Evolutionary conservation across 2,113 vertebrate species (phyloP).

Genomic region (Condylura cristata): DNA sequence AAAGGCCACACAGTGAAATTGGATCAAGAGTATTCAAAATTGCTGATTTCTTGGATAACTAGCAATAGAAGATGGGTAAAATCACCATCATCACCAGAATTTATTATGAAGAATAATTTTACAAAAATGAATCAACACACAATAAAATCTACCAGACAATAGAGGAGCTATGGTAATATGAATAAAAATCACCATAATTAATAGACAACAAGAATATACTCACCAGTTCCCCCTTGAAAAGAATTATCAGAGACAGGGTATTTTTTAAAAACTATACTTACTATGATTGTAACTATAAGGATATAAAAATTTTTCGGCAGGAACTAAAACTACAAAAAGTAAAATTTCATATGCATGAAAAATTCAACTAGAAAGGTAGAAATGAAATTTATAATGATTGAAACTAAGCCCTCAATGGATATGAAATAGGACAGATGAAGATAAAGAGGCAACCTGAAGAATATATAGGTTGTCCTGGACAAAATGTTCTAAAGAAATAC

Average conservation of each 20-base stretch:
- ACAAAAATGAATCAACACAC: not conserved
- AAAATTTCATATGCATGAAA: not conserved
- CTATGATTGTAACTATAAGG: not conserved
- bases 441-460: not conserved
- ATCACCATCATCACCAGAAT: not conserved
- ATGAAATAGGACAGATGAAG: not conserved
- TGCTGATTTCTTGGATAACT: not conserved
- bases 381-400: not conserved
- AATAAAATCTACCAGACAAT: not conserved
- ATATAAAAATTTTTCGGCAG: not conserved
- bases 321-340: slow-evolving; percentile 3
- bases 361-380: slow-evolving; percentile 9
- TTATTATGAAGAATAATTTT: slow-evolving; percentile 44
- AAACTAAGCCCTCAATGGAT: not conserved
- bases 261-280: not conserved
- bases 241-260: not conserved
- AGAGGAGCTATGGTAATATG: not conserved
- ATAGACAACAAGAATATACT: not conserved
- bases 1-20: not conserved
- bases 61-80: not conserved
- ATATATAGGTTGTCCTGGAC: not conserved
- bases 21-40: not conserved
- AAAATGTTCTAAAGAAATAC: not conserved
- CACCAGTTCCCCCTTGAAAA: not conserved
- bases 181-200: not conserved